These are phyloP conservation scores for Aspidiotus destructor DNA, from an alignment of 2,888 invertebrate species.

Conservation along the genomic window DNA sequence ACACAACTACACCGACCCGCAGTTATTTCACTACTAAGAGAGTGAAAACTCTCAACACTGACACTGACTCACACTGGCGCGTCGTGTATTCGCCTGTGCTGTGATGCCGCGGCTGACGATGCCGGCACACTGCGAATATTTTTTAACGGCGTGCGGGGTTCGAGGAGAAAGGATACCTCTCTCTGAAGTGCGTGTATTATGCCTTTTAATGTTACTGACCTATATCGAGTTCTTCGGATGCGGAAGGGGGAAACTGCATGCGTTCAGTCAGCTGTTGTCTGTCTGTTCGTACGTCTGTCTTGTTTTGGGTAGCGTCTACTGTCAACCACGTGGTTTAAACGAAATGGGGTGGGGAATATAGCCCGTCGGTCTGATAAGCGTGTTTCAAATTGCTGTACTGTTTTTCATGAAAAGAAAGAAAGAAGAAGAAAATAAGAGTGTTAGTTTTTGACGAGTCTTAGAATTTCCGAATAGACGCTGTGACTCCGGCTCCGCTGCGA, in stretches of 20 bases:
- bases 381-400: background rate
- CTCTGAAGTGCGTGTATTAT: conserved; percentile 29
- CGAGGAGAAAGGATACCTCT: conserved; percentile 30
- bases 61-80: no score
- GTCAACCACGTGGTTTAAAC: conserved; percentile 21
- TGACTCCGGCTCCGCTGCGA: no score
- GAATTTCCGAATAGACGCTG: no score
- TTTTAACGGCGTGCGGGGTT: conserved; percentile 5
- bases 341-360: background rate
- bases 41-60: no score
- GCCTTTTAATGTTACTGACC: conserved; percentile 30
- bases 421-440: background rate
- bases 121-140: no score
- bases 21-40: no score
- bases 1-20: no score
- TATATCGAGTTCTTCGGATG: conserved; percentile 23
- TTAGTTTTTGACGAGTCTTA: background rate
- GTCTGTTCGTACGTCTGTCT: conserved; percentile 36
- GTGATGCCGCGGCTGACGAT: no score
- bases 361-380: background rate
- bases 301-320: conserved; percentile 34
- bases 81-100: no score
- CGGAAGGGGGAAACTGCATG: conserved; percentile 35
- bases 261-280: conserved; percentile 39
- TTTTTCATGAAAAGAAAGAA: conserved; percentile 1